Evolutionary conservation across 2,888 invertebrate species (phyloP).

Genomic region (Schizotus pectinicornis): DNA sequence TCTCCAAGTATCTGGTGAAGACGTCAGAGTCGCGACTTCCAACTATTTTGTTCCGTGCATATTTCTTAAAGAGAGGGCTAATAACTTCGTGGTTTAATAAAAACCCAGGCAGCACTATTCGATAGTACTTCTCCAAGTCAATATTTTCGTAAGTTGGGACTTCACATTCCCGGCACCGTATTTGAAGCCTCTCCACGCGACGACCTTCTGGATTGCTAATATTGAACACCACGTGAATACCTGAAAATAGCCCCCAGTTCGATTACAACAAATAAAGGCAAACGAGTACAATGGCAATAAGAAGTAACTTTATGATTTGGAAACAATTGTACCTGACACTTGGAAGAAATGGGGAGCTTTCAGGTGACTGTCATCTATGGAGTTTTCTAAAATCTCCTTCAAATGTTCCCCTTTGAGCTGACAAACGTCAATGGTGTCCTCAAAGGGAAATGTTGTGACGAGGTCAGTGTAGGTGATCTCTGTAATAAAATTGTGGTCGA

Average conservation of each 20-base stretch:
- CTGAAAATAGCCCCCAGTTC: conserved; percentile 3
- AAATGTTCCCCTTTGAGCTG: conserved; percentile 67
- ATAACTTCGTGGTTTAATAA: conserved; percentile 8
- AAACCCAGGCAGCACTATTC: conserved; percentile 13
- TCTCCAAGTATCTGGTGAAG: conserved; percentile 15
- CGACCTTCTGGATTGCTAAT: conserved; percentile 13
- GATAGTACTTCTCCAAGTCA: conserved; percentile 9
- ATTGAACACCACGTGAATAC: conserved; percentile 15
- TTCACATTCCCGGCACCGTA: conserved; percentile 6
- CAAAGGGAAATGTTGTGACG: conserved; percentile 75
- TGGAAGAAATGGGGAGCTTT: conserved; percentile 22
- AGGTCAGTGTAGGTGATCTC: conserved; percentile 75
- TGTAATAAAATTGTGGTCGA: conserved; percentile 52
- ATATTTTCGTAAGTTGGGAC: conserved; percentile 4
- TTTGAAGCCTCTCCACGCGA: conserved; percentile 9
- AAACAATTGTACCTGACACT: conserved; percentile 14
- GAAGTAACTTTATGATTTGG: no score
- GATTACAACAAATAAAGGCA: not conserved
- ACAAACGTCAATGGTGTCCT: conserved; percentile 74
- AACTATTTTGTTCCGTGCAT: conserved; percentile 4
- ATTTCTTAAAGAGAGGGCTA: conserved; percentile 14
- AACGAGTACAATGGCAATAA: not conserved
- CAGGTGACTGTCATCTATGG: conserved; percentile 6
- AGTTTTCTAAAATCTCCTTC: conserved; percentile 17
- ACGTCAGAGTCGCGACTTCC: conserved; percentile 13